phyloP scores from a whole-genome alignment of 2,888 invertebrate species.

The Drosophila tanythrix region DNA sequence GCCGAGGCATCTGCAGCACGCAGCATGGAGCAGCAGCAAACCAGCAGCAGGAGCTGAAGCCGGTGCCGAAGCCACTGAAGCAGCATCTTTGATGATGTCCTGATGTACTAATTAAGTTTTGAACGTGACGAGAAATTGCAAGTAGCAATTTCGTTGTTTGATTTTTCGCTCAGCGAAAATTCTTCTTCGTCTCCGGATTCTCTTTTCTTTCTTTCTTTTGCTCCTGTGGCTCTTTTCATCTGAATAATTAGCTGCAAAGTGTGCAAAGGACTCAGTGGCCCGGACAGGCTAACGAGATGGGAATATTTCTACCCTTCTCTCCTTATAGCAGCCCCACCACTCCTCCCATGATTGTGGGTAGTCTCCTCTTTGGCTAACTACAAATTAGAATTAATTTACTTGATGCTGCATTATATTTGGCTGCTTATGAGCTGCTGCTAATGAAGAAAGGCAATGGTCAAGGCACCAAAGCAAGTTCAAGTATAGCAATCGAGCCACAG shows the following conservation, averaged over 20 bases:
- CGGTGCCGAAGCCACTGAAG: conserved; percentile 20
- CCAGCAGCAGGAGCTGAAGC: conserved; percentile 1
- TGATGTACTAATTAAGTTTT: conserved; percentile 81
- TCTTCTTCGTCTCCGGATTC: background rate
- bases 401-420: conserved; percentile 45
- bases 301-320: background rate
- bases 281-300: conserved; percentile 11
- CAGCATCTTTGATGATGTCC: conserved; percentile 68
- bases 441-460: conserved; percentile 39
- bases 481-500: background rate
- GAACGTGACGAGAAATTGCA: conserved; percentile 80
- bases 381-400: conserved; percentile 79
- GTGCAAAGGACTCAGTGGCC: conserved; percentile 61
- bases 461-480: background rate
- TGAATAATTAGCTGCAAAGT: conserved; percentile 80
- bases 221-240: conserved; percentile 61
- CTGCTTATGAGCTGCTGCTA: conserved; percentile 40
- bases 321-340: background rate
- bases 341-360: conserved; percentile 49
- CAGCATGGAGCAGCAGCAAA: conserved; percentile 3
- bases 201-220: background rate
- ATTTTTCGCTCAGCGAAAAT: conserved; percentile 66
- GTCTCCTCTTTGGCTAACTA: conserved; percentile 62
- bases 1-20: conserved; percentile 7
- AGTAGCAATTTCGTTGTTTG: conserved; percentile 80